These are phyloP conservation scores for Drosophila fuyamai DNA, from an alignment of 1,140 invertebrate species.

Conservation along the genomic window DNA sequence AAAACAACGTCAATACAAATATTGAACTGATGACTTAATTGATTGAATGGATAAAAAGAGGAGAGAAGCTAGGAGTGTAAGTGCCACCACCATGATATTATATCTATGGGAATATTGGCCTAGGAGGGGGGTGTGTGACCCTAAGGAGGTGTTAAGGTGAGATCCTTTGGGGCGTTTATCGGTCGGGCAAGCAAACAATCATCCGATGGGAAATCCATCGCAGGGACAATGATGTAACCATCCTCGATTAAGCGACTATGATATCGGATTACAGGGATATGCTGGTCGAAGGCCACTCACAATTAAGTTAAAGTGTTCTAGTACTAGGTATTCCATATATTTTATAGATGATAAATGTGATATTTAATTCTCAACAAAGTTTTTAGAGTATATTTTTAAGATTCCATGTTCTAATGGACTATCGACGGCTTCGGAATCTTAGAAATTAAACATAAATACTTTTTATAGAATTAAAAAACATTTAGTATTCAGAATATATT, in stretches of 20 bases:
- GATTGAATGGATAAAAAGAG: conserved; percentile 62
- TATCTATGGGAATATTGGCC: conserved; percentile 38
- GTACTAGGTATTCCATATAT: background rate
- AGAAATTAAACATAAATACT: no score
- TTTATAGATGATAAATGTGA: background rate
- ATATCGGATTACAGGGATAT: conserved; percentile 47
- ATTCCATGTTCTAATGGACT: no score
- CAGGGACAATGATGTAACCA: conserved; percentile 49
- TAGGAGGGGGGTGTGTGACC: conserved; percentile 37
- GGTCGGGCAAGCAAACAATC: conserved; percentile 41
- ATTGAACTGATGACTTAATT: conserved; percentile 62
- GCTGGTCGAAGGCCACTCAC: conserved; percentile 32
- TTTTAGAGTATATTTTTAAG: no score
- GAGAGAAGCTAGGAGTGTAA: conserved; percentile 32
- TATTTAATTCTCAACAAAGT: no score
- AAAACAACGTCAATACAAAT: conserved; percentile 50
- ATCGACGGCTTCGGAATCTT: no score
- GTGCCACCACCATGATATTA: conserved; percentile 33
- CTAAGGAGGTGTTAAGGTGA: conserved; percentile 60
- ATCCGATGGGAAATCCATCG: conserved; percentile 27
- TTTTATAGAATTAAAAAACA: no score
- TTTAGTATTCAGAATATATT: no score
- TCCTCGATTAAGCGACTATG: conserved; percentile 37
- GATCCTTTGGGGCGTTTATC: conserved; percentile 36
- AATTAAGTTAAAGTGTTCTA: conserved; percentile 13